Evolutionary conservation across 1,140 invertebrate genomes (phyloP), one percentile per base, ranked within the genome.

Genomic region (Samia ricini): DNA sequence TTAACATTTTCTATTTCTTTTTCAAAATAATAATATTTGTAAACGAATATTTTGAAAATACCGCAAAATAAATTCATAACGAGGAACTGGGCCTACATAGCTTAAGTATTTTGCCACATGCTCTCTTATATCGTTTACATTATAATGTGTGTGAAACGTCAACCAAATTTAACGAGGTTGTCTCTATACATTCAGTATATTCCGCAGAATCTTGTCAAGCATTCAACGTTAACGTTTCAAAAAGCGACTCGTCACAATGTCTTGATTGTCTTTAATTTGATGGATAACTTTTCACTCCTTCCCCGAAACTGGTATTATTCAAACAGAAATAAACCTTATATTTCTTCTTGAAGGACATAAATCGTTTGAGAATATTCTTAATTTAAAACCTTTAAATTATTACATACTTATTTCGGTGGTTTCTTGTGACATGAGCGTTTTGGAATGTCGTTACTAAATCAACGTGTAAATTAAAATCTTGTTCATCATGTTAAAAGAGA

Each of bases 221-320:
- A 62, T 54, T 54, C 57, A 52, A 63, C 61, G 64, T 69, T 67
- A 77, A 61, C 71, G 71, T 56, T 63, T 65, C 66, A 67, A 71
- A 75, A 74, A 62, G 59, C 73, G 72, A 68, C 66, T 71, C 72
- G 63, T 76, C 77, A 76, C 68, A 66, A 70, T 63, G 66, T 68
- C 77, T 69, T 80, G 75, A 77, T 77, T 80, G 75, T 77, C 71
- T 80, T 71, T 66, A 69, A 77, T 77, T 77, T 80, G 77, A 80
- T 80, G 77, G 77, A 77, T 80, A 72, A 74, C 75, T 74, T 73
- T 79, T 74, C 69, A 74, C 67, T 67, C 69, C 66, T 66, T 63
- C 61, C 48, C 59, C 42, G 52, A 59, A 33, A 33, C 42, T 20
- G 5, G 4, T 57, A 6, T 57, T 18, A 20, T 8, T 36, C 24